Conservation (phyloP, 1,140 invertebrate species). For the Drosophila tropicalis region DNA sequence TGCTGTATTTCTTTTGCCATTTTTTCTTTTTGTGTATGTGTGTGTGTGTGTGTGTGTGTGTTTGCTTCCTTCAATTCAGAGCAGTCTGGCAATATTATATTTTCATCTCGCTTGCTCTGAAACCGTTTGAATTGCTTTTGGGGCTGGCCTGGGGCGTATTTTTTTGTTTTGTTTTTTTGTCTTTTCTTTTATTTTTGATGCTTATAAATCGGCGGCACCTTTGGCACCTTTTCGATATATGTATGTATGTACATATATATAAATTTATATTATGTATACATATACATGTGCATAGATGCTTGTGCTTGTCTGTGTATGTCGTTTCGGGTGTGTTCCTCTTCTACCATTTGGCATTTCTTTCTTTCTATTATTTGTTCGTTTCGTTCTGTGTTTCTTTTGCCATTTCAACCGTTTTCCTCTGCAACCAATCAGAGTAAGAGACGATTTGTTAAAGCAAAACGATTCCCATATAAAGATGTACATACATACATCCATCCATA, state of each 20-base stretch:
- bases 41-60: conserved; percentile 15
- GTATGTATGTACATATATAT: background rate
- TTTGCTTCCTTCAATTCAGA: conserved; percentile 55
- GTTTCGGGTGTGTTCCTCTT: conserved; percentile 29
- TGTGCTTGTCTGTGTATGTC: conserved; percentile 1
- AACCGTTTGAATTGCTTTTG: conserved; percentile 23
- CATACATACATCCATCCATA: conserved; percentile 15
- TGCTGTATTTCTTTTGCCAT: conserved; percentile 27
- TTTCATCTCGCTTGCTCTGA: conserved; percentile 14
- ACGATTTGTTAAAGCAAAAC: conserved; percentile 2
- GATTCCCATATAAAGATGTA: conserved; percentile 3
- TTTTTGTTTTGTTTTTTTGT: conserved; percentile 31
- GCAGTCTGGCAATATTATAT: conserved; percentile 46
- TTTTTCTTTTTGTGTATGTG: conserved; percentile 12
- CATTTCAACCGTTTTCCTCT: conserved; percentile 33
- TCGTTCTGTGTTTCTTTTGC: conserved; percentile 50
- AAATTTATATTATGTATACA: conserved; percentile 29
- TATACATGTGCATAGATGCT: conserved; percentile 3
- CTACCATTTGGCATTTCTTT: conserved; percentile 11
- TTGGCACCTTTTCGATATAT: conserved; percentile 49
- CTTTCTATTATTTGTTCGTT: conserved; percentile 21
- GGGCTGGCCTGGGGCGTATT: conserved; percentile 61
- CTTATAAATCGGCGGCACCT: conserved; percentile 64
- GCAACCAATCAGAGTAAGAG: conserved; percentile 42
- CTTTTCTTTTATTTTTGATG: conserved; percentile 38